Base-by-base conservation (phyloP, 2,888 invertebrate genomes). In the Acronicta aceris region DNA sequence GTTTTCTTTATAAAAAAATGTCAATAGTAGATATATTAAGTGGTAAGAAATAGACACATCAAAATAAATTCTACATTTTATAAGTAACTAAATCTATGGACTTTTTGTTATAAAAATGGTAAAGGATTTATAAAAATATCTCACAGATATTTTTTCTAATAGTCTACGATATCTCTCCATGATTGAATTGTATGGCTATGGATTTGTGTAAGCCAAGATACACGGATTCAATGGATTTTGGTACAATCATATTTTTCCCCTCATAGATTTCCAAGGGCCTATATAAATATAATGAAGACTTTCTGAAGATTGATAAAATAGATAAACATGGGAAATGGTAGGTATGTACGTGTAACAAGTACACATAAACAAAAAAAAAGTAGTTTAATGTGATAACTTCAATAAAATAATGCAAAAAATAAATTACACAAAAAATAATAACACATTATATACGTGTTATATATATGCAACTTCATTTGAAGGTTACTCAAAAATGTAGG, bases 171-270 rank as follows among this genome's bases (percentile, higher is more conserved):
- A 65, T 65, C 61, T 65, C 42, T 51, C 40, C 46, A 21, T 65
- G 61, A 67, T 72, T 61, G 63, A 65, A 63, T 68, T 46, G 55
- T 56, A 17, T 50, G 43, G 40, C 40, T 7, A 21, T 12, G 65
- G 78, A 74, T 82, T 75, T 78, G 62, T 70, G 30, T 65, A 63
- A 74, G 60, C 74, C 55, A 47, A 36, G 27, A 65, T 13, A 57
- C 21, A 40, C 40, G 54, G 56, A 62, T 54, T 52, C 25, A 38
- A 56, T 53, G 45, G 74, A 55, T 69, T 65, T 65, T 40, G 17
- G 40, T 59, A 13, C 41, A 59, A 49, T 58, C 48, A 51, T 55
- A 63, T 55, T 52, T 59, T 17, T 21, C 12, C 42, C 47, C 30
- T 56, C 21, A 41, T 57, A 57, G n/a, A 50, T 16, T 17, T 36